Evolutionary conservation across 1,140 invertebrate species (phyloP), one percentile per base, ranked within the genome.

Genomic region (Agrypnia vestita): DNA sequence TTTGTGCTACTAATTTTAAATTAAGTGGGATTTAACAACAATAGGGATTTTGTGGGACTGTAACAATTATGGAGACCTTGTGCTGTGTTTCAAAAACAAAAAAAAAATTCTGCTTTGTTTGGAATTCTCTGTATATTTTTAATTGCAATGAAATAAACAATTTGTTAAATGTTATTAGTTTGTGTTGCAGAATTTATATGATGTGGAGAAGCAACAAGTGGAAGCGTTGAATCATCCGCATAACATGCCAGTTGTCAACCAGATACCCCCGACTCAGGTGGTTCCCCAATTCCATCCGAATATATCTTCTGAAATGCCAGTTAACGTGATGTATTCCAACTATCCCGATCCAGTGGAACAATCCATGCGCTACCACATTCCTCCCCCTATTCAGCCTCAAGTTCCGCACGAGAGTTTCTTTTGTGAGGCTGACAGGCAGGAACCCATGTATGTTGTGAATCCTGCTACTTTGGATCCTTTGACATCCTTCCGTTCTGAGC

Each of bases 121-220:
- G n/a, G n/a, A n/a, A n/a, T n/a, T n/a, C n/a, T n/a, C n/a, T n/a
- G n/a, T n/a, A n/a, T n/a, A n/a, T n/a, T n/a, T n/a, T n/a, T n/a
- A n/a, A n/a, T n/a, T n/a, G n/a, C n/a, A n/a, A n/a, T n/a, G n/a
- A n/a, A n/a, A n/a, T n/a, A n/a, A n/a, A n/a, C n/a, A n/a, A n/a
- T n/a, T 59, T 59, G 17, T 19, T 59, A 10, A 59, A 8, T 9
- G 8, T 59, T 59, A 10, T 59, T 6, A 9, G 0, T 21, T 59
- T 59, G 55, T 21, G 55, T 11, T 21, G 0, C 55, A 59, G 55
- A 59, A 59, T 12, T 12, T 59, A 7, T 59, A 19, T 59, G 55
- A 59, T 6, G 55, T 59, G 55, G 55, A 59, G 21, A 15, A 59
- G 15, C 55, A 59, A 21, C 55, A 59, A 59, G 55, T 59, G 15